Evolutionary conservation across 2,888 invertebrate species (phyloP), one percentile per base, ranked within the genome.

Genomic region (Elgonia sp.): DNA sequence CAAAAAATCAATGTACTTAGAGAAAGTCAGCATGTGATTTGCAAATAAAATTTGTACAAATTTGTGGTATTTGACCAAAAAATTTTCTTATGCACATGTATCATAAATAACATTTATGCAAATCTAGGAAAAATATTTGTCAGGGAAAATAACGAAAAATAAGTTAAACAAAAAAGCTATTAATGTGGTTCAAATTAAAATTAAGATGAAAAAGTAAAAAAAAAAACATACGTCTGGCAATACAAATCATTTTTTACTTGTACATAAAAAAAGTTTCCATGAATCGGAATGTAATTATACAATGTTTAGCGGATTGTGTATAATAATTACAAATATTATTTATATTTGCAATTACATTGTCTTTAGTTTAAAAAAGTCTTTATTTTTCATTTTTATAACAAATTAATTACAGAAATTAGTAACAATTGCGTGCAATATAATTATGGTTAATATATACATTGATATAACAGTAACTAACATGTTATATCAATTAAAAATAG

Each of bases 71-170:
- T 65, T 82, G 37, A 37, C 72, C 29, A 29, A 83, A 50, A 40
- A 65, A 83, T 6, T 69, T 60, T 12, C 21, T 69, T 39, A 18
- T 84, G 79, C 79, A 84, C 70, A 79, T 84, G 70, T 63, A 60
- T 21, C 18, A 46, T 42, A 50, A 67, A 57, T 50, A 40, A 76
- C 69, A 77, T 84, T 72, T 21, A 57, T 77, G 84, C 84, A 79
- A 84, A 79, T 84, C 46, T 20, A 84, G 84, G 77, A 63, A 77
- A 79, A 84, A 84, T 79, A 53, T 55, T 63, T 50, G 79, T 77
- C 84, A 84, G 84, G 84, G 84, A 84, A 70, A 63, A 46, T 46
- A 55, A 76, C 37, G 57, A 77, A 69, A 69, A 20, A 69, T 69
- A 73, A 83, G 42, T 21, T 53, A 18, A 65, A 72, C 46, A 39